A percentile compares a stretch with the other conserved stretches of the same genome.
Evolutionary conservation across 1,140 invertebrate species (phyloP).

Genomic region (Olivierus martensii): DNA sequence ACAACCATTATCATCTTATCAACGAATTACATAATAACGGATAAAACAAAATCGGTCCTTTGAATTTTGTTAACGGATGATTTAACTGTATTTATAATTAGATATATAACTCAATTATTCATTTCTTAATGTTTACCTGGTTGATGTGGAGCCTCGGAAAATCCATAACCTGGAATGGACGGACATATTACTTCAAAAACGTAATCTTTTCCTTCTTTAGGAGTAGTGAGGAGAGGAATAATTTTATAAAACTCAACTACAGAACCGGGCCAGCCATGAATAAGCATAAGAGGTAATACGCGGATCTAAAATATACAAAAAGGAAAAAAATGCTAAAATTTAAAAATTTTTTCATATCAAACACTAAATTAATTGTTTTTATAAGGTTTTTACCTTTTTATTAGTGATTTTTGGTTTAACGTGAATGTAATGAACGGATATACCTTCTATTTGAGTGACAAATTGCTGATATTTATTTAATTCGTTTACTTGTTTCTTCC

Average conservation of each 20-base stretch:
- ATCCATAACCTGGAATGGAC: conserved; percentile 72
- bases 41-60: no score
- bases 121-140: conserved; percentile 17
- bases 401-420: conserved; percentile 29
- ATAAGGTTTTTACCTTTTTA: conserved; percentile 2
- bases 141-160: conserved; percentile 50
- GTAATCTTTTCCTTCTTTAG: conserved; percentile 40
- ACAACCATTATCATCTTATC: no score
- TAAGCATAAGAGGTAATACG: conserved; percentile 49
- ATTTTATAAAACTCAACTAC: conserved; percentile 72
- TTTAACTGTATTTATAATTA: background rate
- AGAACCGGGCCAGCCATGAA: conserved; percentile 86
- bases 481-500: conserved; percentile 45
- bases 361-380: no score
- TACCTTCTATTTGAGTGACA: conserved; percentile 42
- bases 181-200: conserved; percentile 66
- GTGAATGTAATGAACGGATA: conserved; percentile 49
- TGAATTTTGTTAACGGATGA: background rate
- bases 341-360: background rate
- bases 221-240: conserved; percentile 49
- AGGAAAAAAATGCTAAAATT: background rate
- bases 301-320: background rate
- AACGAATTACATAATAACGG: no score
- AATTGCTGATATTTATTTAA: conserved; percentile 35
- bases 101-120: background rate